phyloP scores from a whole-genome alignment of 2,797 vertebrate genomes.

The Pangasius djambal region DNA sequence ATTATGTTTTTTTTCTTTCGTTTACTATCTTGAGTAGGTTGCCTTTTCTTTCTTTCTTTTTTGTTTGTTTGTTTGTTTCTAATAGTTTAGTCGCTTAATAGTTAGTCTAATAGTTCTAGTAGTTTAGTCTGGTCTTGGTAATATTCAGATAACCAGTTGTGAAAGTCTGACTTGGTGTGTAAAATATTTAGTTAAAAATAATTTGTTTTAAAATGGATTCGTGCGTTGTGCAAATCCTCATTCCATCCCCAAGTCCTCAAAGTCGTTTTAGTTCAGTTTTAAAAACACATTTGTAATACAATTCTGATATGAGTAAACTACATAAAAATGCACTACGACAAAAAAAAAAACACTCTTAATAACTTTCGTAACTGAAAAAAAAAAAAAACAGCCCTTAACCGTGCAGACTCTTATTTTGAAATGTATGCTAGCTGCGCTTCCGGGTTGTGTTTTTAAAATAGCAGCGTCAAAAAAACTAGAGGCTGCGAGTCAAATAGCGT shows the following conservation, averaged over 20 bases:
- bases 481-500: neutral
- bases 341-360: too few relatives aligned
- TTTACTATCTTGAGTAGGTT: neutral
- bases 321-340: neutral
- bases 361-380: too few relatives aligned
- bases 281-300: too few relatives aligned
- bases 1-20: neutral
- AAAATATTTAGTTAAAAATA: neutral
- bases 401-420: conserved; percentile 48
- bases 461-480: neutral
- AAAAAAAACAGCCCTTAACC: neutral
- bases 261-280: too few relatives aligned
- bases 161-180: neutral
- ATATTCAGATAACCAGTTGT: neutral
- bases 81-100: too few relatives aligned
- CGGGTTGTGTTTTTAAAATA: neutral
- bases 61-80: too few relatives aligned
- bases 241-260: too few relatives aligned
- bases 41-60: too few relatives aligned
- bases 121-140: neutral
- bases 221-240: too few relatives aligned
- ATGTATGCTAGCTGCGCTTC: neutral
- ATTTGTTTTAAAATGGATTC: neutral
- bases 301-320: neutral
- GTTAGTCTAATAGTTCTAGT: too few relatives aligned